phyloP scores from a whole-genome alignment of 2,113 vertebrate genomes.

The Eclectus roratus region DNA sequence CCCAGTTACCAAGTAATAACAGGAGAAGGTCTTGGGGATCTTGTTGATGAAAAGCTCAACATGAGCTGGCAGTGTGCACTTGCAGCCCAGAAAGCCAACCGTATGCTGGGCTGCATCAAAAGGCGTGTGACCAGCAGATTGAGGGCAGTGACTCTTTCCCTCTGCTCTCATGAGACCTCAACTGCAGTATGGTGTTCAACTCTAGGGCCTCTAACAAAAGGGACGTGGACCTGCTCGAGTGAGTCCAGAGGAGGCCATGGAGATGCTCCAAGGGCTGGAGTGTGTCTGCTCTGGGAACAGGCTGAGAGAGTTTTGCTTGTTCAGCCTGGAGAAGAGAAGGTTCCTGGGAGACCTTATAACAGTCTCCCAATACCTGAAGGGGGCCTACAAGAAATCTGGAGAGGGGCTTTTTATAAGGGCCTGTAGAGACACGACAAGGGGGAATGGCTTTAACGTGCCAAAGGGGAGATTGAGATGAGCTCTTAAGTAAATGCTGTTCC shows the following conservation, averaged over 20 bases:
- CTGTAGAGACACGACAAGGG: background rate
- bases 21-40: background rate
- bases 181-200: background rate
- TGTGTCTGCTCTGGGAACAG: background rate
- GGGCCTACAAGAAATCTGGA: background rate
- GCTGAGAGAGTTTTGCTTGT: background rate
- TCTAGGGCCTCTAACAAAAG: background rate
- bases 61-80: background rate
- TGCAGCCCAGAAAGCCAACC: background rate
- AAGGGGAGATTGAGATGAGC: background rate
- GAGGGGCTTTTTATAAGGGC: background rate
- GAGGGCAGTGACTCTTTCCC: background rate
- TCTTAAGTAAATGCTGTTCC: background rate
- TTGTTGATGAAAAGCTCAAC: background rate
- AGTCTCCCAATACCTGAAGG: background rate
- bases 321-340: background rate
- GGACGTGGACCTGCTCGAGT: background rate
- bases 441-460: background rate
- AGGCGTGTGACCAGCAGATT: background rate
- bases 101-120: background rate
- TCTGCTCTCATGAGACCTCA: background rate
- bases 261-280: background rate
- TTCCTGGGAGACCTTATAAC: background rate
- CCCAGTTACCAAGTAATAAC: background rate
- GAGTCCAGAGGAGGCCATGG: background rate